phyloP scores from a whole-genome alignment of 2,888 invertebrate genomes.

The Lucinisca nassula region DNA sequence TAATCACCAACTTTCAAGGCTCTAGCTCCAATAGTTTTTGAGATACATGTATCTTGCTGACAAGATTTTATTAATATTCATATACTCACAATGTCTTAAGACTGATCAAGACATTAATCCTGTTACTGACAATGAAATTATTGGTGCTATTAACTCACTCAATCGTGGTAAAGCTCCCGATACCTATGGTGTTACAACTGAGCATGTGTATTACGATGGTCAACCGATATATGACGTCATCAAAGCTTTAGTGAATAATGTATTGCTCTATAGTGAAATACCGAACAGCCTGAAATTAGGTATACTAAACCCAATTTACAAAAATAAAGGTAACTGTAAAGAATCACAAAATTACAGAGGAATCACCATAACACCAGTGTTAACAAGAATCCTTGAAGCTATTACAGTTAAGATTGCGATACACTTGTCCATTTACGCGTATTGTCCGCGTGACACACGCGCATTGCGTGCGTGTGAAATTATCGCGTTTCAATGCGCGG shows the following conservation, averaged over 20 bases:
- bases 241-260: neutral
- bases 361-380: neutral
- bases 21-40: too few species aligned
- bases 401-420: slow-evolving; percentile 3
- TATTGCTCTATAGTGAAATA: neutral
- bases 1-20: too few species aligned
- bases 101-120: neutral
- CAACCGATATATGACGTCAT: neutral
- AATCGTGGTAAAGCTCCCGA: slow-evolving; percentile 4
- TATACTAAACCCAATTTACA: neutral
- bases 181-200: neutral
- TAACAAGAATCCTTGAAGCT: neutral
- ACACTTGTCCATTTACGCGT: too few species aligned
- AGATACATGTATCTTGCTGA: too few species aligned
- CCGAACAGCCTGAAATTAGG: slow-evolving; percentile 5
- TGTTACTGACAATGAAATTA: neutral
- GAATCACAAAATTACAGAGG: neutral
- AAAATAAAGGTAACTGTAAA: slow-evolving; percentile 17
- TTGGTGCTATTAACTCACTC: neutral
- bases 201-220: slow-evolving; percentile 9
- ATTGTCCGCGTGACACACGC: too few species aligned
- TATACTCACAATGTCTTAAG: neutral
- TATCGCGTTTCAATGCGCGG: too few species aligned
- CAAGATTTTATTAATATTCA: too few species aligned
- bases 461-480: too few species aligned